Evolutionary conservation across 2,113 vertebrate species (phyloP), one percentile per base, ranked within the genome.

Genomic region (Microcebus tavaratra): DNA sequence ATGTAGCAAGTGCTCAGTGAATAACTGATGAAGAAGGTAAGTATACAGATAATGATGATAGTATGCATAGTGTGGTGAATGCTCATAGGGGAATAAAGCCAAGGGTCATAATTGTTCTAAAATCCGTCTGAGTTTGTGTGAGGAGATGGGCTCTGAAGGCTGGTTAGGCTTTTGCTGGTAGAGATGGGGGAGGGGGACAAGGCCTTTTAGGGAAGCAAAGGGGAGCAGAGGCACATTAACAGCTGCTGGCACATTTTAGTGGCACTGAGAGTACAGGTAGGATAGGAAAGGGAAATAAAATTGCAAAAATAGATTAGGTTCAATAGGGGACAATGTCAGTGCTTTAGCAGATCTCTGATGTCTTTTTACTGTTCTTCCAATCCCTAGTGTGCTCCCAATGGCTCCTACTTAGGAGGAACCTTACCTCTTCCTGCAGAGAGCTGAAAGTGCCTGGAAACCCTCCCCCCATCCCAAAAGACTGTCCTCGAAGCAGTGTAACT

Each of bases 291-390:
- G 90, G 45, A 94, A 91, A 73, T 83, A 70, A 36, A 45, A 20
- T 68, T 93, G 70, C 88, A 91, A 36, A 76, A 90, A 34, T 90
- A 90, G 85, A 82, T 90, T 53, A 83, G 15, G 55, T 36, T 67
- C 55, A 13, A 5, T 27, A 84, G 57, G 53, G 29, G 87, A 50
- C 27, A 79, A 3, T 53, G 89, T 82, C 42, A 23, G 73, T 23
- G n/a, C 61, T 76, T 36, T 78, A 61, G 27, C 65, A 94, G 59
- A 72, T 78, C 9, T 80, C 29, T 57, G 73, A 31, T 79, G 34
- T 87, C 20, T 79, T 34, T 68, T 17, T 59, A 39, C 65, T 18
- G 8, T 75, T 14, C 8, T n/a, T 21, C 10, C 21, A 61, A 7
- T 15, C 21, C 6, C 29, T 61, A 0, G 50, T 45, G n/a, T 92